These are phyloP conservation scores for Centropus unirufus DNA, from an alignment of 2,113 vertebrate species.

Conservation along the genomic window DNA sequence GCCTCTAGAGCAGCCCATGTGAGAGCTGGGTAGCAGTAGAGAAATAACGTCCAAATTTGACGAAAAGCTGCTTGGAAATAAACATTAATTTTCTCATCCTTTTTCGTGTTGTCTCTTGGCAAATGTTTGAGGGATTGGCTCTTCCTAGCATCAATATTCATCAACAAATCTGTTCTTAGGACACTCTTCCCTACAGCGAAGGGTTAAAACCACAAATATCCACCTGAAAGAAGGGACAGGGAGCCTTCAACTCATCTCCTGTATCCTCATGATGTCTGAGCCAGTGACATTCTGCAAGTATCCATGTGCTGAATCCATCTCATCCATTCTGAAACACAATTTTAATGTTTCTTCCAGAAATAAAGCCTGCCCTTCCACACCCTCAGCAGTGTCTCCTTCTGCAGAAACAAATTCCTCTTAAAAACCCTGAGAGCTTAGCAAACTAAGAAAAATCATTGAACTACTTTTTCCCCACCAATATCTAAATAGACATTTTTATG, in stretches of 20 bases:
- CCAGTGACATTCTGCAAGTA: background rate
- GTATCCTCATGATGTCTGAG: background rate
- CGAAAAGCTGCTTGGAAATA: background rate
- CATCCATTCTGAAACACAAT: background rate
- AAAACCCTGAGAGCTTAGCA: conserved; percentile 7
- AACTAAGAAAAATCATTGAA: conserved; percentile 63
- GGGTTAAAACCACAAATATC: background rate
- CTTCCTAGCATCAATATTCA: background rate
- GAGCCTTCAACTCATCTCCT: background rate
- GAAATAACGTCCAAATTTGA: background rate
- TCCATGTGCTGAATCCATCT: background rate
- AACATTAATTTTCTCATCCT: background rate
- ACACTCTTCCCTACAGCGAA: background rate
- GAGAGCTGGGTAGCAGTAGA: background rate
- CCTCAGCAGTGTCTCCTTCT: background rate
- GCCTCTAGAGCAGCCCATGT: background rate
- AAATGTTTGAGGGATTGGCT: background rate
- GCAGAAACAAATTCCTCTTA: conserved; percentile 32
- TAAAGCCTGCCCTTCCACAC: background rate
- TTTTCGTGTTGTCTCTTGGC: background rate
- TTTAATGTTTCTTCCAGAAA: background rate
- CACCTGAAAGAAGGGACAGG: background rate
- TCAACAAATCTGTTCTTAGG: background rate
- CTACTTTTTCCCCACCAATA: conserved; percentile 25
- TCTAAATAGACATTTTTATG: conserved; percentile 68